Conservation (phyloP, 2,113 vertebrate genomes). For the Empidonax traillii region DNA sequence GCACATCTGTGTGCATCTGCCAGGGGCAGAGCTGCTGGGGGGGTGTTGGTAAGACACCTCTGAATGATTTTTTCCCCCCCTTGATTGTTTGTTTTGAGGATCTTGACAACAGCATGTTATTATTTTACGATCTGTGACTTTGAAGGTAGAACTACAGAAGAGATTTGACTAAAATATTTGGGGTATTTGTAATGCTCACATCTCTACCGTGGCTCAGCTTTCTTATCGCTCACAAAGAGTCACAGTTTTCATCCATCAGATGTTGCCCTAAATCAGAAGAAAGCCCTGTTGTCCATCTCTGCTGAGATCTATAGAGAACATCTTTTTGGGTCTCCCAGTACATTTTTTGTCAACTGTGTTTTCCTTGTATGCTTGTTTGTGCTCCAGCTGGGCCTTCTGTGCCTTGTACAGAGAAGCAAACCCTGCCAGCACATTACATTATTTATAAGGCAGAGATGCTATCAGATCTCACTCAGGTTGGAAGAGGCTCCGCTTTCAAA, state of each 20-base stretch:
- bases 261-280: not conserved
- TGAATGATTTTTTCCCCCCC: not conserved
- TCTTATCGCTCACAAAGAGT: not conserved
- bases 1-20: not conserved
- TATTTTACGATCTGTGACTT: not conserved
- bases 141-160: conserved; percentile 19
- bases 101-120: not conserved
- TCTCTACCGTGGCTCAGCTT: not conserved
- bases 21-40: not conserved
- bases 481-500: conserved; percentile 48
- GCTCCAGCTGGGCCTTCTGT: conserved; percentile 47
- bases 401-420: not conserved
- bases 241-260: not conserved
- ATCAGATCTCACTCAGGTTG: conserved; percentile 56
- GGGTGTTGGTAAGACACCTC: not conserved
- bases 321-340: not conserved
- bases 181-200: not conserved
- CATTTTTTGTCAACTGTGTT: conserved; percentile 32
- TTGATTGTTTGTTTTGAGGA: not conserved
- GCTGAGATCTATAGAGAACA: not conserved
- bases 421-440: conserved; percentile 49
- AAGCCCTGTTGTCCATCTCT: not conserved
- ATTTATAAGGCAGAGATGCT: conserved; percentile 58
- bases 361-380: conserved; percentile 22
- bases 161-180: conserved; percentile 27